These are phyloP conservation scores for Porites evermanni DNA, from an alignment of 92 coral and sea anemone genomes.

Conservation along the genomic window DNA sequence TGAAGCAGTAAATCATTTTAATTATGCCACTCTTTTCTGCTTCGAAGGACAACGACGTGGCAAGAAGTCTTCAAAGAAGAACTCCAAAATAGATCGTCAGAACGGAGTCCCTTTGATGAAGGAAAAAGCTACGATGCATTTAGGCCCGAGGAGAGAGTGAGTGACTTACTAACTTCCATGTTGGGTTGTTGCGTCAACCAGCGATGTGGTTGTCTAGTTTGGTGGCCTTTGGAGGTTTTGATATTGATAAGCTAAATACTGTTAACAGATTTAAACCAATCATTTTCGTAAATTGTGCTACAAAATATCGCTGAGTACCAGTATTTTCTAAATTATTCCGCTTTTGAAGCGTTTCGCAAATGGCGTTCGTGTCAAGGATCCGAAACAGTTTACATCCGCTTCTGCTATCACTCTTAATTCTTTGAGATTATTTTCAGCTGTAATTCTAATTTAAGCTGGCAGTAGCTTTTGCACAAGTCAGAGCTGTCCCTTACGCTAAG, in stretches of 20 bases:
- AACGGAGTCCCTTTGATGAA: conserved; percentile 70
- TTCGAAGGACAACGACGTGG: conserved; percentile 72
- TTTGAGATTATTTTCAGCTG: conserved; percentile 10
- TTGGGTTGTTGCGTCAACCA: conserved; percentile 10
- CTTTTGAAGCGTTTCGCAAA: conserved; percentile 3
- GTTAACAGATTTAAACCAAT: conserved; percentile 57
- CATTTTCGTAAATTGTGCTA: conserved; percentile 49
- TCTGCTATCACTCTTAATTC: neutral
- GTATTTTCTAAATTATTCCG: neutral
- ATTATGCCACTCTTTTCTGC: conserved; percentile 37
- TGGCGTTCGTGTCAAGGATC: conserved; percentile 23
- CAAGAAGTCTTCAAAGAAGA: conserved; percentile 74
- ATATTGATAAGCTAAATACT: conserved; percentile 53
- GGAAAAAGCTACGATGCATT: conserved; percentile 70
- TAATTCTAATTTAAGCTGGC: neutral
- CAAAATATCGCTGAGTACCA: neutral
- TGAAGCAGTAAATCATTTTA: neutral
- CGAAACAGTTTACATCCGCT: neutral
- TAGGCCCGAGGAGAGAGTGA: conserved; percentile 76
- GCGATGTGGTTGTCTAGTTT: conserved; percentile 39
- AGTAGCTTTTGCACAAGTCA: neutral
- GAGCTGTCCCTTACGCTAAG: conserved; percentile 23
- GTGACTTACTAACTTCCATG: conserved; percentile 12
- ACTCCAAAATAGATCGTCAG: conserved; percentile 62
- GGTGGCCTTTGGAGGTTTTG: conserved; percentile 19